phyloP scores from a whole-genome alignment of 2,797 vertebrate species.

The Lagorchestes hirsutus region DNA sequence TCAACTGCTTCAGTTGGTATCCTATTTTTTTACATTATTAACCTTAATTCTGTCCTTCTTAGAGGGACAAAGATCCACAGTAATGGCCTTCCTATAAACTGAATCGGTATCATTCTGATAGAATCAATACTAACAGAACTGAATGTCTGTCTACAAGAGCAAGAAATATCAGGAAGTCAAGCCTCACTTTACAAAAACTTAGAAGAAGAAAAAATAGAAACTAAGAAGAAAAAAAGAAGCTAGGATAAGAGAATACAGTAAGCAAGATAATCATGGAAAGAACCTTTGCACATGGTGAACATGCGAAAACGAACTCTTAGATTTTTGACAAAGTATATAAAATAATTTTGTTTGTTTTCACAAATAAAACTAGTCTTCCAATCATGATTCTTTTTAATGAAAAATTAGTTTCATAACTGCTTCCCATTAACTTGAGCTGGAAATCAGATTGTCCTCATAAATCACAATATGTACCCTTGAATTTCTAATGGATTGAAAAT shows the following conservation, averaged over 20 bases:
- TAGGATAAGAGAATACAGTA: background rate
- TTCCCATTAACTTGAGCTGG: slow-evolving; percentile 34
- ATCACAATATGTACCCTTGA: slow-evolving; percentile 29
- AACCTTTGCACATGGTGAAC: background rate
- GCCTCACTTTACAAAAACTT: background rate
- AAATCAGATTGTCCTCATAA: slow-evolving; percentile 48
- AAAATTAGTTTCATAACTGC: slow-evolving; percentile 28
- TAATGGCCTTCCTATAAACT: background rate
- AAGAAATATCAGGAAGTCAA: background rate
- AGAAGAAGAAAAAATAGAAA: slow-evolving; percentile 13
- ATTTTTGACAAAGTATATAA: slow-evolving; percentile 47
- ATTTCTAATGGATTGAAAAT: slow-evolving; percentile 47
- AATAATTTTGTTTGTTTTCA: slow-evolving; percentile 19
- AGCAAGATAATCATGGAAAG: slow-evolving; percentile 31
- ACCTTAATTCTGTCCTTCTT: slow-evolving; percentile 22
- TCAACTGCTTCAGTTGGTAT: slow-evolving; percentile 43
- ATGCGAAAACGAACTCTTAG: background rate
- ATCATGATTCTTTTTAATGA: background rate
- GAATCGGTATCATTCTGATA: slow-evolving; percentile 7
- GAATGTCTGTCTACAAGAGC: slow-evolving; percentile 47
- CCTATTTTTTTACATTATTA: slow-evolving; percentile 26
- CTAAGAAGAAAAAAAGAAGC: background rate
- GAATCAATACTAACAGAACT: background rate
- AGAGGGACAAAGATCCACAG: background rate
- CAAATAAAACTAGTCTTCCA: slow-evolving; percentile 42